Evolutionary conservation across 1,140 invertebrate genomes (phyloP), one percentile per base, ranked within the genome.

Genomic region (Acromyrmex charruanus): DNA sequence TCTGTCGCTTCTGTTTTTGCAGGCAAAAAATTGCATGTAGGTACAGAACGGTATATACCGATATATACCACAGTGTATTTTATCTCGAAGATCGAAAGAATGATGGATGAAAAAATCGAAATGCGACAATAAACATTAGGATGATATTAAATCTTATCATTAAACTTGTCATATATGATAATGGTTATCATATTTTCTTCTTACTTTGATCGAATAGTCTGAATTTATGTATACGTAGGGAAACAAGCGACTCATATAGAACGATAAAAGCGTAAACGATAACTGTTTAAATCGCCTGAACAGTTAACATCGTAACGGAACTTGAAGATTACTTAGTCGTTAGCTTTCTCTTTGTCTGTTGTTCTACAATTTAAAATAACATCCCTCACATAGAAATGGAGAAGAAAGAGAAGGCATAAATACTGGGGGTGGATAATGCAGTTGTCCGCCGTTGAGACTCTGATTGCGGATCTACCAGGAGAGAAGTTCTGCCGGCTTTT

Each of bases 401-500:
- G 21, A 35, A 28, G 66, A 49, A 7, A 21, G 39, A 25, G 21
- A n/a, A n/a, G 3, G 39, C 14, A 51, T 39, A 35, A 80, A 69
- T 31, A 44, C 18, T 18, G 44, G 51, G 31, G 65, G 3, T 58
- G 77, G 61, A 63, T 90, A 91, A 89, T 88, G 85, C 86, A 88
- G 63, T 85, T 86, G 87, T 92, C 72, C 85, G 79, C 80, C 77
- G 49, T 69, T 61, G 39, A 9, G 68, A 91, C 80, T 91, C 65
- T 89, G 88, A 93, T 92, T 91, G 88, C 87, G 74, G 82, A 91
- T 90, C 90, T 77, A 31, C 68, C 35, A 69, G 16, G 28, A 53
- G 79, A 51, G 66, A 89, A 87, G 85, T 80, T 81, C 18, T 59
- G 28, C 9, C 79, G 59, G 39, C 31, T 95, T 95, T 95, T 94